Base-by-base conservation (phyloP, 2,888 invertebrate genomes). In the Oligia strigilis region DNA sequence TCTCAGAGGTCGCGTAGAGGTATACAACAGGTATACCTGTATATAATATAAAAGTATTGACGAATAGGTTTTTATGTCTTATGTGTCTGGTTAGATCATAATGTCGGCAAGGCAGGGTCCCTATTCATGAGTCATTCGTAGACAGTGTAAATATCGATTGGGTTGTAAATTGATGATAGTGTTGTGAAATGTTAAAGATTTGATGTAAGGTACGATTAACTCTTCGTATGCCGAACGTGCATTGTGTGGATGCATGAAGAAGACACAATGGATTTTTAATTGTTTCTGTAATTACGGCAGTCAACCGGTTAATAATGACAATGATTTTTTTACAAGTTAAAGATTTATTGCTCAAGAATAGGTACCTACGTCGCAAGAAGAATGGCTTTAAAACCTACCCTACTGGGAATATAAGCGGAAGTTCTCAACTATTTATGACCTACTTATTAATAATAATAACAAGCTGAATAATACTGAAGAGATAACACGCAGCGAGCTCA, bases 21-120 rank as follows among this genome's bases (percentile, higher is more conserved):
- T 75, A 69, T 71, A 79, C 55, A 43, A 74, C 40, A 69, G 23
- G 36, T 74, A 66, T 73, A 77, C 67, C 46, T 77, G 66, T 73
- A 76, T 72, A 72, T 77, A 43, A 40, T 66, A 72, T 60, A 71
- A 78, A 77, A 52, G 40, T 70, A 82, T 76, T 55, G 73, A 77
- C 36, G 60, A 62, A 74, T 64, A 55, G 36, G 40, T 17, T 86
- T 88, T 89, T 82, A 87, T 80, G 64, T 49, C 0, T 43, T 46
- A n/a, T 65, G 29, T 62, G 88, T 82, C 80, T 83, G 69, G 74
- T 82, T 82, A 73, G 55, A 66, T 62, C 70, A 72, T 84, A 66
- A 87, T 52, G 65, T 29, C 14, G 29, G 29, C 67, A 64, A 72
- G 77, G 23, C 43, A 60, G 23, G 23, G 70, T 62, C 23, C 36